Evolutionary conservation across 2,888 invertebrate genomes (phyloP).

Genomic region (Aspidiotus rigidus): DNA sequence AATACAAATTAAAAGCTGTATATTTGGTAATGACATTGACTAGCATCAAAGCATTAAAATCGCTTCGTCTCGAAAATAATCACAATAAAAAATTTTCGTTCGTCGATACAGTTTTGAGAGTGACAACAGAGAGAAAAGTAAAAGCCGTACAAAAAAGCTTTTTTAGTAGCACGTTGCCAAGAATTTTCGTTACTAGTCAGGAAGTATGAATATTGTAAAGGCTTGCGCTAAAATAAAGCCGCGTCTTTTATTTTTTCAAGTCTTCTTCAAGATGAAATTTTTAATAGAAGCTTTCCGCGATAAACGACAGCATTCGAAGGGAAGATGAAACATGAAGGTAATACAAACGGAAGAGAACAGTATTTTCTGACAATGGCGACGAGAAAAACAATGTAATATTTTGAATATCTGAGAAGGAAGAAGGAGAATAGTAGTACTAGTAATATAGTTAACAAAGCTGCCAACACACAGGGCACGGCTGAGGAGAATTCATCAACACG

Average conservation of each 20-base stretch:
- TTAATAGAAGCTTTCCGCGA: constrained; percentile 16
- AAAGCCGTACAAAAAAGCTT: constrained; percentile 3
- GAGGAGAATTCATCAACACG: constrained; percentile 25
- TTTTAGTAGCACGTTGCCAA: background rate
- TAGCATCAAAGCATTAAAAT: constrained; percentile 25
- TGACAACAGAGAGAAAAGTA: too few species aligned
- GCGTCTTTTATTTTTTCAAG: constrained; percentile 5
- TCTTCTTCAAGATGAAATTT: constrained; percentile 3
- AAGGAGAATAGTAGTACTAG: constrained; percentile 7
- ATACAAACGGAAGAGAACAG: background rate
- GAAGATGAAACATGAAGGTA: constrained; percentile 10
- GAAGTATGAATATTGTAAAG: background rate
- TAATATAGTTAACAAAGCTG: constrained; percentile 30
- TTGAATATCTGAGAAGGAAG: background rate
- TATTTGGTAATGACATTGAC: constrained; percentile 30
- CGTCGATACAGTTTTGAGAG: background rate
- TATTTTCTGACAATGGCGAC: background rate
- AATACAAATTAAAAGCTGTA: constrained; percentile 18
- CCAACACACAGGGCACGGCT: constrained; percentile 26
- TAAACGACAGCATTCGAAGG: constrained; percentile 28
- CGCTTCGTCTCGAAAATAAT: background rate
- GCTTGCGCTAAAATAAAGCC: constrained; percentile 23
- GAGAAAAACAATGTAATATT: background rate
- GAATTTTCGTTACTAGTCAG: background rate
- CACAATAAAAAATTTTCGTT: background rate